These are phyloP conservation scores for Hyppa rectilinea DNA, from an alignment of 2,888 invertebrate genomes.

Conservation along the genomic window DNA sequence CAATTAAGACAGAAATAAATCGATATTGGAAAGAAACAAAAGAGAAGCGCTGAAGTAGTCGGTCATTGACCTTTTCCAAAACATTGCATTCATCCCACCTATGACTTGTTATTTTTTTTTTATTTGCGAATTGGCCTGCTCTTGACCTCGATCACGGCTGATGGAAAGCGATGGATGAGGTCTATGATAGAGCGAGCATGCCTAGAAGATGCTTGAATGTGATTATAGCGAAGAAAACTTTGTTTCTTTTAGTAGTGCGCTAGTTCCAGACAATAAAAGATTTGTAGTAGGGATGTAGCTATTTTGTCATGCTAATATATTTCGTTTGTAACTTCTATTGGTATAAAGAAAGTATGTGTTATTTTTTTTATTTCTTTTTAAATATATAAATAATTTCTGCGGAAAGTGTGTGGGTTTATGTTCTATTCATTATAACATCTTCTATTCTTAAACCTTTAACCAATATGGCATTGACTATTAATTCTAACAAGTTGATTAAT, in stretches of 20 bases:
- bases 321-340: neutral
- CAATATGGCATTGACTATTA: neutral
- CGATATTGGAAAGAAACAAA: constrained; percentile 18
- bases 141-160: too few relatives aligned
- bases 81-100: neutral
- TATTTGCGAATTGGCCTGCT: too few relatives aligned
- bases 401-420: neutral
- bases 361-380: too few relatives aligned
- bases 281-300: neutral
- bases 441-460: constrained; percentile 13
- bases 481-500: constrained; percentile 54
- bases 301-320: neutral
- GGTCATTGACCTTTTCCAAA: neutral
- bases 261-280: neutral
- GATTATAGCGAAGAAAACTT: neutral
- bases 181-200: too few relatives aligned
- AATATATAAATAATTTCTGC: too few relatives aligned
- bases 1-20: constrained; percentile 26
- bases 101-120: too few relatives aligned
- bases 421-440: neutral
- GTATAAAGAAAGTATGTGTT: too few relatives aligned
- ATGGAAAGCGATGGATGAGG: too few relatives aligned
- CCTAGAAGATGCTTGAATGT: too few relatives aligned
- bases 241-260: neutral
- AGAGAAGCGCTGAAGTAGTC: neutral